Conservation (phyloP, 2,113 vertebrate genomes). For the Benitochromis conjunctus region DNA sequence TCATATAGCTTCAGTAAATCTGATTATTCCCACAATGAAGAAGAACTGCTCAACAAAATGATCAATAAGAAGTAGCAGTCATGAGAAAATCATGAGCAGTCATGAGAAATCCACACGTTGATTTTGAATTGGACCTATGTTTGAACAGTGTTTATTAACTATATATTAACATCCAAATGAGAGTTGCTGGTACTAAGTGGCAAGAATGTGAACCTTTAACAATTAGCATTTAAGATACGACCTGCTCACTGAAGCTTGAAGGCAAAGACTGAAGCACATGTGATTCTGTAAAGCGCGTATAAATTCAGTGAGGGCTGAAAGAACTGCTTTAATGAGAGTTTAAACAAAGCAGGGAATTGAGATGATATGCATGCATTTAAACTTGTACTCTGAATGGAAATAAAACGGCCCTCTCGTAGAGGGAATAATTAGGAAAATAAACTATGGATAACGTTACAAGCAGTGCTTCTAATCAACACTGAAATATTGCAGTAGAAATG, state of each 20-base stretch:
- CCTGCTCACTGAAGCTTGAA: constrained; percentile 32
- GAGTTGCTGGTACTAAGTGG: constrained; percentile 40
- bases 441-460: background rate
- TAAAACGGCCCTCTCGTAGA: constrained; percentile 12
- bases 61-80: constrained; percentile 66
- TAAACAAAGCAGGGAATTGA: constrained; percentile 38
- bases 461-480: background rate
- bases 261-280: constrained; percentile 32
- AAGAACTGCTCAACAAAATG: constrained; percentile 63
- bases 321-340: constrained; percentile 39
- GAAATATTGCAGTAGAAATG: background rate
- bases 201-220: constrained; percentile 35
- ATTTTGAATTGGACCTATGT: constrained; percentile 39
- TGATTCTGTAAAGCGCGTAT: constrained; percentile 34
- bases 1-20: constrained; percentile 62
- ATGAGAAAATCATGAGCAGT: constrained; percentile 33
- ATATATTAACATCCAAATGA: constrained; percentile 26
- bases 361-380: constrained; percentile 18
- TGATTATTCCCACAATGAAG: constrained; percentile 68
- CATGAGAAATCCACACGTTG: constrained; percentile 49
- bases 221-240: constrained; percentile 50
- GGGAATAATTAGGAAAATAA: background rate
- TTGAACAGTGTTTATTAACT: constrained; percentile 11
- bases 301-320: constrained; percentile 29
- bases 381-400: constrained; percentile 6